Conservation (phyloP, 2,888 invertebrate species). For the Pharmacophagus antenor region DNA sequence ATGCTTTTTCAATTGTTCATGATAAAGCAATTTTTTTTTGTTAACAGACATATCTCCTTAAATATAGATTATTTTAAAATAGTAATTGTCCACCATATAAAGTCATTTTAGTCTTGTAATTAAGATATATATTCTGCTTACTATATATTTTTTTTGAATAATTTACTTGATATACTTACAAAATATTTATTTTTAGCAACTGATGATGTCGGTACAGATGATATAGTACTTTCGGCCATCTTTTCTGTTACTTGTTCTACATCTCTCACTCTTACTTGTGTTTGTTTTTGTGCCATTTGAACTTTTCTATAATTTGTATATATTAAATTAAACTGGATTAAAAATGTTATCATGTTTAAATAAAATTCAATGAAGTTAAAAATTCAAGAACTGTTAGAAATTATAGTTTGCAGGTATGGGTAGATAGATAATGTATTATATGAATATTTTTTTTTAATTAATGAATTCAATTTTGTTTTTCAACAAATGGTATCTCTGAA, state of each 20-base stretch:
- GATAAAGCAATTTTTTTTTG: too few species aligned
- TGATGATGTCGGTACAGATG: conserved; percentile 39
- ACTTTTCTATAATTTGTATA: conserved; percentile 39
- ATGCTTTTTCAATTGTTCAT: too few species aligned
- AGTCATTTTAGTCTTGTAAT: too few species aligned
- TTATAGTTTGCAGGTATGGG: too few species aligned
- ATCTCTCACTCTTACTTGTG: conserved; percentile 34
- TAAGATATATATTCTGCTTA: not conserved
- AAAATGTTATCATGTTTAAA: not conserved
- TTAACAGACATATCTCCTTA: too few species aligned
- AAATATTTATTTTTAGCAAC: conserved; percentile 53
- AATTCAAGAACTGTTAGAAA: not conserved
- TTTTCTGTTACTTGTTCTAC: conserved; percentile 49
- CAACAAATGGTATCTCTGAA: too few species aligned
- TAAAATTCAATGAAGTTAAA: not conserved
- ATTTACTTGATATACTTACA: conserved; percentile 47
- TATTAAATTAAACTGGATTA: not conserved
- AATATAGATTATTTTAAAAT: too few species aligned
- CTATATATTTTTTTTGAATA: not conserved
- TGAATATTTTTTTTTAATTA: too few species aligned
- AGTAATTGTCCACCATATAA: too few species aligned
- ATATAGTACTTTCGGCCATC: conserved; percentile 54
- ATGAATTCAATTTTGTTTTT: too few species aligned
- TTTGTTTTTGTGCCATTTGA: conserved; percentile 34
- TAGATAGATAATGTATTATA: too few species aligned